Conservation (phyloP, 2,888 invertebrate genomes). For the Chymomyza procnemis region DNA sequence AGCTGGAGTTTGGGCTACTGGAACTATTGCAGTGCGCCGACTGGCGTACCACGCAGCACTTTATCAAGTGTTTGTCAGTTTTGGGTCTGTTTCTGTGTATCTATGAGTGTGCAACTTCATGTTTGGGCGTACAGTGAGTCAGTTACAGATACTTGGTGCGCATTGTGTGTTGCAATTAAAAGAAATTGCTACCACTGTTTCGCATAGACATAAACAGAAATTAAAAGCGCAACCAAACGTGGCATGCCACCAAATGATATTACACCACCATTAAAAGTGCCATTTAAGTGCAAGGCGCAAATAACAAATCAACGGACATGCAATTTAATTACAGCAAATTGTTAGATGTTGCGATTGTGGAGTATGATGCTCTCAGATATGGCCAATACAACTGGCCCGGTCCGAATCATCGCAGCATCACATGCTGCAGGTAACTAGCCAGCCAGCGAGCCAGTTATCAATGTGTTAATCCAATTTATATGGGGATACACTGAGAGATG, state of each 20-base stretch:
- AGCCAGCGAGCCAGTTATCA: conserved; percentile 18
- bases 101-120: conserved; percentile 9
- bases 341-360: conserved; percentile 43
- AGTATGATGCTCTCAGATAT: neutral
- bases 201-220: conserved; percentile 65
- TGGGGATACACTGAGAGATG: neutral
- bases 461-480: conserved; percentile 62
- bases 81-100: conserved; percentile 16
- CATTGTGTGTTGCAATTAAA: conserved; percentile 42
- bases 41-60: conserved; percentile 45
- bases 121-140: conserved; percentile 3
- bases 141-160: conserved; percentile 17
- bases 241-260: conserved; percentile 53
- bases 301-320: conserved; percentile 16
- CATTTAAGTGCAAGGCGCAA: conserved; percentile 66
- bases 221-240: conserved; percentile 50
- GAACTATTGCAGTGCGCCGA: neutral
- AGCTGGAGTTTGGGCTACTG: neutral
- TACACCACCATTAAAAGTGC: conserved; percentile 69
- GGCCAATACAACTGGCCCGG: neutral
- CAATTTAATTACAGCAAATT: conserved; percentile 68
- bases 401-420: neutral
- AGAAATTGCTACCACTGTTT: conserved; percentile 46
- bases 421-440: neutral
- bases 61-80: conserved; percentile 55